These are phyloP conservation scores for Opisthocomus hoazin DNA, from an alignment of 2,113 vertebrate species.

Conservation along the genomic window DNA sequence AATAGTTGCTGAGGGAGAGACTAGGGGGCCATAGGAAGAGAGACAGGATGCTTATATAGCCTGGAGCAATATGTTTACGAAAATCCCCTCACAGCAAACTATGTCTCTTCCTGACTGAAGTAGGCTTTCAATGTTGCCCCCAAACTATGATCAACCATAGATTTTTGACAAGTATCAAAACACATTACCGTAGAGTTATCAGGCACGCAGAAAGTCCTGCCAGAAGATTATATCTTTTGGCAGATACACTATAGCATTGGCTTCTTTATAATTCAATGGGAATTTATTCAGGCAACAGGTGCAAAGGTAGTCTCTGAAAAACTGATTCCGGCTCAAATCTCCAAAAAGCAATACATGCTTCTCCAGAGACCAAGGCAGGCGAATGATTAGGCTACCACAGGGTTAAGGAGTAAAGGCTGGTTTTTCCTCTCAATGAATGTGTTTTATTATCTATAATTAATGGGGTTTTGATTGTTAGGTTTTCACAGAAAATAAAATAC, in stretches of 20 bases:
- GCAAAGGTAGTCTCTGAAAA: background rate
- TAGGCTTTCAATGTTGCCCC: background rate
- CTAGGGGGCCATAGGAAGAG: background rate
- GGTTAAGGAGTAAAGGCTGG: background rate
- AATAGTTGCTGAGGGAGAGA: background rate
- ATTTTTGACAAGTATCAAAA: slow-evolving; percentile 14
- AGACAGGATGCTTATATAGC: background rate
- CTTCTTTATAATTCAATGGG: background rate
- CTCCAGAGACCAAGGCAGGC: background rate
- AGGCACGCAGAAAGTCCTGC: background rate
- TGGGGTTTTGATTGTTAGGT: background rate
- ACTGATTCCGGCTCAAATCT: background rate
- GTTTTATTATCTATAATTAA: background rate
- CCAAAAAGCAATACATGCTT: background rate
- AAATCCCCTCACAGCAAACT: background rate
- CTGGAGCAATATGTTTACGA: background rate
- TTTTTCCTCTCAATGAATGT: background rate
- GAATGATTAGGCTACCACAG: background rate
- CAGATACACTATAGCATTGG: background rate
- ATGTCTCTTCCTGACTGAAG: background rate
- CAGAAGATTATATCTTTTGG: slow-evolving; percentile 14
- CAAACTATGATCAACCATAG: background rate
- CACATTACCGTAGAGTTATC: background rate
- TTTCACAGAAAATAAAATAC: background rate
- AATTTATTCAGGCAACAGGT: slow-evolving; percentile 28